Conservation (phyloP, 2,797 vertebrate species). For the Lutjanus campechanus region DNA sequence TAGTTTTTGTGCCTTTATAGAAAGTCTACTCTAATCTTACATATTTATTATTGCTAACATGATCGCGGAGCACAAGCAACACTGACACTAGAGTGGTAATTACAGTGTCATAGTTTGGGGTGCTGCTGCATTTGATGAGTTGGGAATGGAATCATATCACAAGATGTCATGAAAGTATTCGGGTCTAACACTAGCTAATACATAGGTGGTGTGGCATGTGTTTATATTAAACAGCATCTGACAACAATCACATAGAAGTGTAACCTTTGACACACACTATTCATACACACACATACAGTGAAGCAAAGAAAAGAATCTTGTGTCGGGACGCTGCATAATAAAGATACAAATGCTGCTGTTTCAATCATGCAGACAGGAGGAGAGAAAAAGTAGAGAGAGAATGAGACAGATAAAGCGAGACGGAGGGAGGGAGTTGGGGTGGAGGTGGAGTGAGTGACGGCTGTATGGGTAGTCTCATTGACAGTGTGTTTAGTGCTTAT, state of each 20-base stretch:
- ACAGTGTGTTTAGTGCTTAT: constrained; percentile 48
- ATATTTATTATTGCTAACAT: too few relatives aligned
- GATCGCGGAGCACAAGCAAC: too few relatives aligned
- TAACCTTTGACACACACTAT: not conserved
- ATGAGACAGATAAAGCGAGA: not conserved
- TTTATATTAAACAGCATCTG: constrained; percentile 17
- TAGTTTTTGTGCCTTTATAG: too few relatives aligned
- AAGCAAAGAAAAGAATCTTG: not conserved
- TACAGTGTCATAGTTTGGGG: too few relatives aligned
- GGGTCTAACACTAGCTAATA: too few relatives aligned
- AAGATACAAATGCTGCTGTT: constrained; percentile 16
- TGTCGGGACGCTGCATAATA: constrained; percentile 15
- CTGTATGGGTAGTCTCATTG: constrained; percentile 33
- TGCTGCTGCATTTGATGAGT: too few relatives aligned
- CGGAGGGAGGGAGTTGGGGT: not conserved
- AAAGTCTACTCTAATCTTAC: too few relatives aligned
- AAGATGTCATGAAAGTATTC: too few relatives aligned
- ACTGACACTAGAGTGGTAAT: too few relatives aligned
- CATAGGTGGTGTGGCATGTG: not conserved
- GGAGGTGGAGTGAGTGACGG: constrained; percentile 7
- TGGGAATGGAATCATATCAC: too few relatives aligned
- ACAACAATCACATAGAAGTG: constrained; percentile 1
- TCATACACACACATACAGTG: not conserved
- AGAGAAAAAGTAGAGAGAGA: not conserved
- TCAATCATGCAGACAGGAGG: constrained; percentile 1